phyloP scores from a whole-genome alignment of 2,113 vertebrate genomes.

The Engystomops pustulosus region DNA sequence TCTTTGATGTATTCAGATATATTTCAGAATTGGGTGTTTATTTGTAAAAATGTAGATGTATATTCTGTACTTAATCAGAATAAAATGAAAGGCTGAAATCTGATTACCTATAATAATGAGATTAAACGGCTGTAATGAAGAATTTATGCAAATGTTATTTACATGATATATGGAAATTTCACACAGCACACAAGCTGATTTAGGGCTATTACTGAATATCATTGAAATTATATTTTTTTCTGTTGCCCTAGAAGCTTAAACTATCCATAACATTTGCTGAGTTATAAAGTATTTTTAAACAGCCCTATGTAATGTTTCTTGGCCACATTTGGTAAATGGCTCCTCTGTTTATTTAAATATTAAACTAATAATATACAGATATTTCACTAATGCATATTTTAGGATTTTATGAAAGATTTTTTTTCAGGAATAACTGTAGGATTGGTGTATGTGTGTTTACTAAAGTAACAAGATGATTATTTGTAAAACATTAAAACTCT shows the following conservation, averaged over 20 bases:
- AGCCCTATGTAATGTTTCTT: conserved; percentile 49
- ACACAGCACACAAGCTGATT: conserved; percentile 54
- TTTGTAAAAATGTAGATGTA: conserved; percentile 58
- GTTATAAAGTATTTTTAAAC: conserved; percentile 44
- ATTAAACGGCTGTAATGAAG: conserved; percentile 59
- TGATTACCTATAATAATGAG: conserved; percentile 61
- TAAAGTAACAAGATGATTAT: not conserved
- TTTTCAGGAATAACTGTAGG: not conserved
- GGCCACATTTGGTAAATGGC: conserved; percentile 58
- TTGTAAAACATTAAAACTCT: no score
- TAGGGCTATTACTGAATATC: conserved; percentile 55
- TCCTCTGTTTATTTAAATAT: conserved; percentile 16
- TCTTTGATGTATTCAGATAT: conserved; percentile 51
- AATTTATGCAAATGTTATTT: conserved; percentile 60
- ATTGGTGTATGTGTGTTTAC: not conserved
- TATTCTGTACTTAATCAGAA: conserved; percentile 60
- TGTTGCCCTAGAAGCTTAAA: conserved; percentile 45
- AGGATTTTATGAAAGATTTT: not conserved
- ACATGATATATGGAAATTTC: conserved; percentile 60
- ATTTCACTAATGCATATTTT: not conserved
- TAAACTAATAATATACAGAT: conserved; percentile 18
- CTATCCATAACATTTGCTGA: conserved; percentile 35
- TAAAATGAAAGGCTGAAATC: conserved; percentile 60
- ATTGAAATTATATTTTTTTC: conserved; percentile 53
- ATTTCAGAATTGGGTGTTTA: conserved; percentile 53